Percentiles rank a stretch among this genome's conserved stretches.
phyloP scores from a whole-genome alignment of 2,888 invertebrate species.

The Pachydiplax longipennis region DNA sequence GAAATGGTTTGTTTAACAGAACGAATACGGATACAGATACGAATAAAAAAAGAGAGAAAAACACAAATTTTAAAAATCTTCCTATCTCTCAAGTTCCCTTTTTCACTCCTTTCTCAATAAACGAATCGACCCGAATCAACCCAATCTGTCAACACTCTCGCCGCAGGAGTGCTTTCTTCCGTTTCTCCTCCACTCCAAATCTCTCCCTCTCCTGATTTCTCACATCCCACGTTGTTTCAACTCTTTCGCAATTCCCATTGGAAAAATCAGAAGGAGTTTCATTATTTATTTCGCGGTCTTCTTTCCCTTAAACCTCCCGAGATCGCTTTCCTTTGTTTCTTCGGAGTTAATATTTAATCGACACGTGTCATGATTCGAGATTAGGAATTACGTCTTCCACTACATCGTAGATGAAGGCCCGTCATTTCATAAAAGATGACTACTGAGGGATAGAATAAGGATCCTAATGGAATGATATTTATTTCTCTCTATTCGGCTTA shows the following conservation, averaged over 20 bases:
- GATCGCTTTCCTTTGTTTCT: no score
- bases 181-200: background rate
- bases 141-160: conserved; percentile 25
- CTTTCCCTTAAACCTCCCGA: no score
- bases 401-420: no score
- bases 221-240: background rate
- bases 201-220: background rate
- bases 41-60: background rate
- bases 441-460: no score
- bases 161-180: background rate
- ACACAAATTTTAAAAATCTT: background rate
- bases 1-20: background rate
- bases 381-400: no score
- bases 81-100: background rate
- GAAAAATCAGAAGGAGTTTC: no score
- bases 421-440: no score
- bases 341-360: no score
- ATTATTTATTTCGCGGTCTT: no score
- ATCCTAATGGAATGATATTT: no score
- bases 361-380: no score
- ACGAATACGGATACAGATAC: background rate
- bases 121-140: conserved; percentile 12
- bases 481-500: no score
- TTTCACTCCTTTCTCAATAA: background rate
- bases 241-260: background rate